Conservation (phyloP, 1,140 invertebrate species). For the Drosophila trapezifrons region DNA sequence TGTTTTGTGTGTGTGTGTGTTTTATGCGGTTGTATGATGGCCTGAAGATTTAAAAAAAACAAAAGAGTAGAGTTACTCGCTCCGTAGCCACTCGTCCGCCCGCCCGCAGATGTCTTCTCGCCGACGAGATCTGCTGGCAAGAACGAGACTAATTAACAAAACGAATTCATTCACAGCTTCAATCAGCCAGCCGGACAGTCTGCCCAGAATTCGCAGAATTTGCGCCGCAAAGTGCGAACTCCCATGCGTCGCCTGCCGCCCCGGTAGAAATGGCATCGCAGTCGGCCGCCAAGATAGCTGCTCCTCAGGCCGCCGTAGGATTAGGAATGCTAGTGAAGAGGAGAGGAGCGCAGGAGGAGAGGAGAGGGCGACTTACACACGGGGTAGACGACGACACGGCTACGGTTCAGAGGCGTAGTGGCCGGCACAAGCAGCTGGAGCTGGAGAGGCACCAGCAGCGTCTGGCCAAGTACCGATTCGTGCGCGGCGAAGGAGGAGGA, state of each 20-base stretch:
- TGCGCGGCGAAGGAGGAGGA: conserved; percentile 14
- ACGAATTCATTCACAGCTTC: conserved; percentile 54
- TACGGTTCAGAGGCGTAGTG: background rate
- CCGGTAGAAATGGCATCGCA: conserved; percentile 67
- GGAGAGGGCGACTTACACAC: background rate
- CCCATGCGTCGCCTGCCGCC: conserved; percentile 61
- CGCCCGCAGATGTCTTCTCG: background rate
- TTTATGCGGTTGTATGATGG: background rate
- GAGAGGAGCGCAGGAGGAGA: background rate
- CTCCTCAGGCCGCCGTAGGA: conserved; percentile 18
- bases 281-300: conserved; percentile 40
- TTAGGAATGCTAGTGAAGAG: background rate
- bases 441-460: conserved; percentile 3
- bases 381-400: background rate
- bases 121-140: background rate
- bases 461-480: conserved; percentile 45
- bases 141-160: conserved; percentile 4
- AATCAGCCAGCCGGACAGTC: conserved; percentile 61
- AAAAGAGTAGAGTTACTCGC: background rate
- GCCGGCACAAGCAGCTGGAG: conserved; percentile 11
- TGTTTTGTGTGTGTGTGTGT: background rate
- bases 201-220: conserved; percentile 51
- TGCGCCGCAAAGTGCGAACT: conserved; percentile 62
- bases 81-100: background rate
- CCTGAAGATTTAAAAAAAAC: background rate